Percentiles rank a stretch among this genome's conserved stretches.
Evolutionary conservation across 2,113 vertebrate genomes (phyloP).

Genomic region (Osmerus eperlanus): DNA sequence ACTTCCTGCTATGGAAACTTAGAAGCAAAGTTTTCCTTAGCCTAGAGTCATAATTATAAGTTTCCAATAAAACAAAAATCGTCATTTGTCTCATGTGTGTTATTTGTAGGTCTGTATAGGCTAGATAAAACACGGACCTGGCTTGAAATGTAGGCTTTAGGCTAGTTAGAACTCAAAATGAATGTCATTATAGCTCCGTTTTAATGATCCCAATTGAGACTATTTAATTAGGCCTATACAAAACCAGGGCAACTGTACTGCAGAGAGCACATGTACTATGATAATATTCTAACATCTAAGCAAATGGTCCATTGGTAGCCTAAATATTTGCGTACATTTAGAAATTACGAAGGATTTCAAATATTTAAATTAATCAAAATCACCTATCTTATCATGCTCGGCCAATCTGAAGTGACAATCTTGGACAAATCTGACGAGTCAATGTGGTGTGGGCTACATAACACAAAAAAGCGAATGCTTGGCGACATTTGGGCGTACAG

Average conservation of each 20-base stretch:
- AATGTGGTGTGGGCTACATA: too few relatives aligned
- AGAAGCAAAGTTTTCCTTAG: constrained; percentile 65
- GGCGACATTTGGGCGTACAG: neutral
- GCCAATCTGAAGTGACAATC: too few relatives aligned
- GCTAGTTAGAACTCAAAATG: neutral
- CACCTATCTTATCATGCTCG: too few relatives aligned
- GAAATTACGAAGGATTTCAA: too few relatives aligned
- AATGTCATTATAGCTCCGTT: neutral
- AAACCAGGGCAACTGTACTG: neutral
- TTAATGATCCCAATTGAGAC: neutral
- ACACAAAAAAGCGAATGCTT: too few relatives aligned
- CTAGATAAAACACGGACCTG: neutral
- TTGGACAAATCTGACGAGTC: too few relatives aligned
- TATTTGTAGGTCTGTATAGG: constrained; percentile 57
- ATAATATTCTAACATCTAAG: neutral
- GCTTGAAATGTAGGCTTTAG: neutral
- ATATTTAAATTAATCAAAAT: too few relatives aligned
- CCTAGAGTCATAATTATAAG: constrained; percentile 65
- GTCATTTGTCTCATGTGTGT: constrained; percentile 63
- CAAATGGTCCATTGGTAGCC: too few relatives aligned
- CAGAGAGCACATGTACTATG: neutral
- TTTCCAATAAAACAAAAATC: constrained; percentile 75
- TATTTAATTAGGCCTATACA: neutral
- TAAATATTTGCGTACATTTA: too few relatives aligned
- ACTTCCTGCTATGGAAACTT: constrained; percentile 68